These are phyloP conservation scores for Dendrocincla fuliginosa DNA, from an alignment of 2,797 vertebrate species.

Conservation along the genomic window DNA sequence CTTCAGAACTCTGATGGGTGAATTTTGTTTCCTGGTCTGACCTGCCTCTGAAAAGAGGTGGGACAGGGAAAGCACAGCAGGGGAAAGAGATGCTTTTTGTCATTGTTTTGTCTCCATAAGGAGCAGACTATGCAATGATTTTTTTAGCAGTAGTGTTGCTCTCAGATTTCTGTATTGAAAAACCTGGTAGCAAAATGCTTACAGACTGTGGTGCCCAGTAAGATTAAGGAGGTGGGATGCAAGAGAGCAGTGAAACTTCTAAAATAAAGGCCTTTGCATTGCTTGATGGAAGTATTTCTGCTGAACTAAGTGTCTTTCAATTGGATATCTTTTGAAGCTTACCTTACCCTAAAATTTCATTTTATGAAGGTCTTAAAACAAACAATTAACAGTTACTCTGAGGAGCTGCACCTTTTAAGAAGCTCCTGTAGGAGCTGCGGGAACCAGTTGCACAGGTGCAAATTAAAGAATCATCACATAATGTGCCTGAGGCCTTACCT, in stretches of 20 bases:
- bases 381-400: neutral
- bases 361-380: neutral
- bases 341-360: neutral
- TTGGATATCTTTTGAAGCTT: neutral
- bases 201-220: neutral
- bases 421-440: neutral
- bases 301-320: neutral
- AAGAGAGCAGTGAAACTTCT: neutral
- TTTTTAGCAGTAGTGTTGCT: neutral
- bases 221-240: neutral
- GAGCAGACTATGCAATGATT: neutral
- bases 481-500: neutral
- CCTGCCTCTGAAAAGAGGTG: neutral
- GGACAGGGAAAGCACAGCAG: neutral
- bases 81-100: neutral
- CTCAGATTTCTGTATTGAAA: neutral
- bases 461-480: neutral
- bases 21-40: neutral
- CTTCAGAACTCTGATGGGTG: neutral
- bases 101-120: neutral
- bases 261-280: neutral
- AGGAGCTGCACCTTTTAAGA: neutral
- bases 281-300: neutral
- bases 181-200: neutral
- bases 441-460: neutral